Base-by-base conservation (phyloP, 2,113 vertebrate species). In the Sebastes fasciatus region DNA sequence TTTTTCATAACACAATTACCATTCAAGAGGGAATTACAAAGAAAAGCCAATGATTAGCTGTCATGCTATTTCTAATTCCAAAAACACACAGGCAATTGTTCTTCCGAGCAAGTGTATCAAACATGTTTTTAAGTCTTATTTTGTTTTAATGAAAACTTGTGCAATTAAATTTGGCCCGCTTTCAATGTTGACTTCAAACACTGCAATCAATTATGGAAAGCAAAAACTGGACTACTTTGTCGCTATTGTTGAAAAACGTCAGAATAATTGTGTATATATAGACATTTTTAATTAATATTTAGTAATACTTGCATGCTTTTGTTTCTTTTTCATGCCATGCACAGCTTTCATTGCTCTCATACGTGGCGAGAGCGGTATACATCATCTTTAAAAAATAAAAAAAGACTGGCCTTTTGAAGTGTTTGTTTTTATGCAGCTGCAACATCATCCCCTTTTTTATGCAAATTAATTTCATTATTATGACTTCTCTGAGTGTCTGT, bases 31-130 rank as follows among this genome's bases (percentile, higher is more conserved):
- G 89, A 87, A 85, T 92, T 86, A 89, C 34, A 87, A 90, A 85
- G 85, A 83, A 87, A 92, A 90, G 69, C 58, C 82, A 65, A 62
- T 88, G 79, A 92, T 91, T 91, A 88, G 76, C 82, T 87, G 82
- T 88, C 76, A 75, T 86, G 82, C 79, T 85, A 66, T 64, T 91
- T 86, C 58, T 87, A 88, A 89, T 86, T 84, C 77, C 43, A 79
- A 7, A 82, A 79, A 77, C 82, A 81, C 62, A 84, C 26, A 13
- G 63, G 55, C 62, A 83, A 85, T 69, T 65, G 43, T 89, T 88
- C 55, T 26, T 66, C 14, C 55, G 17, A 60, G 43, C 65, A 79
- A 89, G 65, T 77, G 42, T 76, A 65, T 87, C 70, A 92, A 85
- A 88, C n/a, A 63, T 60, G 16, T 51, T 65, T 81, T 88, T 70